Evolutionary conservation across 2,113 vertebrate species (phyloP).

Genomic region (Festucalex cinctus): DNA sequence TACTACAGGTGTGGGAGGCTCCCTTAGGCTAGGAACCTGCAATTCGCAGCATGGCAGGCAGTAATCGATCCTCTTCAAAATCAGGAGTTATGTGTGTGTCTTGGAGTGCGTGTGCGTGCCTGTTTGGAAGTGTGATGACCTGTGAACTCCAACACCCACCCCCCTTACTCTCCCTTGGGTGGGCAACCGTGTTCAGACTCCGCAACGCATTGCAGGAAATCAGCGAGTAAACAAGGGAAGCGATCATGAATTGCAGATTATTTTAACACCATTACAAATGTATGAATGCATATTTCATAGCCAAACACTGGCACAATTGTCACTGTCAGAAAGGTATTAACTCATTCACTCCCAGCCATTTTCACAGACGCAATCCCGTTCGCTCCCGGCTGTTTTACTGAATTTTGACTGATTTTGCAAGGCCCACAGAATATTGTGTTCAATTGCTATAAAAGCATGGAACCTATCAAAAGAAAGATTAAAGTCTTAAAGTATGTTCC

Average conservation of each 20-base stretch:
- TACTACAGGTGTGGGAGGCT: constrained; percentile 17
- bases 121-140: constrained; percentile 52
- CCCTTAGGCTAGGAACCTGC: constrained; percentile 23
- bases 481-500: too few species aligned
- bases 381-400: too few species aligned
- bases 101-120: constrained; percentile 3
- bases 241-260: constrained; percentile 56
- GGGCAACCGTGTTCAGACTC: constrained; percentile 24
- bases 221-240: constrained; percentile 59
- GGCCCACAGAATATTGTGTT: too few species aligned
- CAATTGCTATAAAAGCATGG: too few species aligned
- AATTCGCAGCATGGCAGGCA: constrained; percentile 8
- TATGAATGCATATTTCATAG: constrained; percentile 53
- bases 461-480: too few species aligned
- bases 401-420: too few species aligned
- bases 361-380: too few species aligned
- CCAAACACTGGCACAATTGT: constrained; percentile 41
- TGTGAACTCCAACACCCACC: constrained; percentile 46
- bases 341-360: too few species aligned
- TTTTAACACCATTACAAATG: constrained; percentile 51
- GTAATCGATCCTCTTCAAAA: constrained; percentile 40
- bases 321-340: not conserved
- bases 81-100: constrained; percentile 16
- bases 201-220: constrained; percentile 42
- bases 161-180: constrained; percentile 31